phyloP scores from a whole-genome alignment of 2,113 vertebrate species.

The Cygnus atratus region DNA sequence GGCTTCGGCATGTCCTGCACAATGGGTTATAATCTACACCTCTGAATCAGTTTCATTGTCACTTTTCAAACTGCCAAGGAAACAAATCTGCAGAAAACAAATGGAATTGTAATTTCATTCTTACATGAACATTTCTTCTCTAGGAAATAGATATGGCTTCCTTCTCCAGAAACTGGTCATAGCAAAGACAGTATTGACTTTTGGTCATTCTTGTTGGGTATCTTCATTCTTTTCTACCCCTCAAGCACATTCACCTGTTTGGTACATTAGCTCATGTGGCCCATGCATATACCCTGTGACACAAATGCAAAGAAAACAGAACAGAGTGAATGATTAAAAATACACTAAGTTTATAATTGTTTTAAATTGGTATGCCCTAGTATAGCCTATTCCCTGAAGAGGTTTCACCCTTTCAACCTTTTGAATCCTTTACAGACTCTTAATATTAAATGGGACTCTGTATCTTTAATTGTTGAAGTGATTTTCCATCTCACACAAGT shows the following conservation, averaged over 20 bases:
- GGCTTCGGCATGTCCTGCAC: background rate
- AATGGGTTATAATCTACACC: too few species aligned
- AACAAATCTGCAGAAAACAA: background rate
- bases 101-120: background rate
- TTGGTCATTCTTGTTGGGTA: background rate
- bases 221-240: background rate
- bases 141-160: background rate
- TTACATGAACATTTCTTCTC: background rate
- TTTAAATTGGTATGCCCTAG: background rate
- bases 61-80: background rate
- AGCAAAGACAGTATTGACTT: background rate
- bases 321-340: background rate
- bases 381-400: background rate
- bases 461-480: constrained; percentile 64
- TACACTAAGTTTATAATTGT: background rate
- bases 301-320: background rate
- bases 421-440: background rate
- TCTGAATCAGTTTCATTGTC: background rate
- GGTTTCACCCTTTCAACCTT: background rate
- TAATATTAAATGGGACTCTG: constrained; percentile 50
- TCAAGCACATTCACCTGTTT: background rate
- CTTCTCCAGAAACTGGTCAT: background rate
- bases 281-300: too few species aligned
- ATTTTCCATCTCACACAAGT: constrained; percentile 58
- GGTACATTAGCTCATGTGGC: background rate